Conservation (phyloP, 2,113 vertebrate genomes). For the Pithys albifrons region DNA sequence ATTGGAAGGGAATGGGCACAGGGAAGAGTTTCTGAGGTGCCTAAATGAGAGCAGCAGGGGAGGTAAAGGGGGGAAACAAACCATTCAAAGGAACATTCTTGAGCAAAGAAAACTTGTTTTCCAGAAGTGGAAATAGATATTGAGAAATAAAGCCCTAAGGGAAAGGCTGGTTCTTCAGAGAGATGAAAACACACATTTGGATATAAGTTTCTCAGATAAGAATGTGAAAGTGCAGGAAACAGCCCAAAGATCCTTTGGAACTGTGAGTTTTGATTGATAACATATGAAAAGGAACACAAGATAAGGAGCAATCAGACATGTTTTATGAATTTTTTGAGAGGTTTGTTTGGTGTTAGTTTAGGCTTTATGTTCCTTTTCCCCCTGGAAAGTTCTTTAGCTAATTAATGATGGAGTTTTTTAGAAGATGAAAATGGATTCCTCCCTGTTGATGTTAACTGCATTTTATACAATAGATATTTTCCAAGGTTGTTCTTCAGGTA, state of each 20-base stretch:
- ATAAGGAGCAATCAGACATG: not conserved
- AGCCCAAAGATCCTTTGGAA: not conserved
- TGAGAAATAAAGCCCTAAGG: not conserved
- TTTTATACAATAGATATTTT: slow-evolving; percentile 39
- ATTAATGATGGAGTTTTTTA: not conserved
- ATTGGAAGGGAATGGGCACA: not conserved
- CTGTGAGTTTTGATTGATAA: not conserved
- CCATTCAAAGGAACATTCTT: not conserved
- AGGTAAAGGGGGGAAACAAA: not conserved
- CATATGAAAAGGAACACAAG: slow-evolving; percentile 11
- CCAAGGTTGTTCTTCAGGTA: not conserved
- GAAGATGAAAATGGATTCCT: not conserved
- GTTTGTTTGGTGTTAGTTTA: not conserved
- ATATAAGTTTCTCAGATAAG: not conserved
- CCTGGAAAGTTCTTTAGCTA: not conserved
- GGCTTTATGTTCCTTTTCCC: not conserved
- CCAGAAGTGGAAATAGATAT: not conserved
- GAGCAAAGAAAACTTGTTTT: not conserved
- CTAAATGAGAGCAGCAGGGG: not conserved
- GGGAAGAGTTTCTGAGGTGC: not conserved
- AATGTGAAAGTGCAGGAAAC: slow-evolving; percentile 15
- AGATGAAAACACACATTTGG: slow-evolving; percentile 9
- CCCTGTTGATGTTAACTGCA: not conserved
- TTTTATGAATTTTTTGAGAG: not conserved
- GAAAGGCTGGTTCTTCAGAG: not conserved